phyloP scores from a whole-genome alignment of 2,113 vertebrate genomes.

The Labrus mixtus region DNA sequence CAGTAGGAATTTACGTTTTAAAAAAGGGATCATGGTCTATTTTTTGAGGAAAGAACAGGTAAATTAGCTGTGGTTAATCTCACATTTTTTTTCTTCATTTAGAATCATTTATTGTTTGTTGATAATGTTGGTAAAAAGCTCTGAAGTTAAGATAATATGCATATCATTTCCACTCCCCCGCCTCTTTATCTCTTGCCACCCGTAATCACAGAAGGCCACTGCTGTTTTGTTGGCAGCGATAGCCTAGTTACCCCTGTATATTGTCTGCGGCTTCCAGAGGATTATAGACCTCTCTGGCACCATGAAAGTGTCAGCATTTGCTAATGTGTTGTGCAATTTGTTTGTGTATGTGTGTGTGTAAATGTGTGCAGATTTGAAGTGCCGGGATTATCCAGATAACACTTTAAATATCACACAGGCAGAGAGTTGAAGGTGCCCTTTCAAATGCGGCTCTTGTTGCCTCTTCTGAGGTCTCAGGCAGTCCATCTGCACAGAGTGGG shows the following conservation, averaged over 20 bases:
- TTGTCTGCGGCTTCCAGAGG: slow-evolving; percentile 53
- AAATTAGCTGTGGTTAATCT: neutral
- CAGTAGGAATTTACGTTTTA: neutral
- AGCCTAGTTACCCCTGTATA: slow-evolving; percentile 46
- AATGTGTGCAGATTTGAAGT: slow-evolving; percentile 31
- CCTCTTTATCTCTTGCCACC: slow-evolving; percentile 43
- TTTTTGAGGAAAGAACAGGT: neutral
- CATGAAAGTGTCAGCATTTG: slow-evolving; percentile 45
- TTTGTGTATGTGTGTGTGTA: slow-evolving; percentile 22
- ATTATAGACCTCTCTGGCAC: slow-evolving; percentile 57
- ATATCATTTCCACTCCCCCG: slow-evolving; percentile 14
- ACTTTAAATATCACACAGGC: slow-evolving; percentile 59
- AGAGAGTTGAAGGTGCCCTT: slow-evolving; percentile 57
- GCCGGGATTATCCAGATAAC: slow-evolving; percentile 45
- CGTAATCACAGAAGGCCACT: slow-evolving; percentile 52
- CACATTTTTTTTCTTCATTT: neutral
- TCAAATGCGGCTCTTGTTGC: slow-evolving; percentile 25
- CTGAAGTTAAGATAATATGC: slow-evolving; percentile 45
- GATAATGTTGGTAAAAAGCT: slow-evolving; percentile 16
- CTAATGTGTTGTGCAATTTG: slow-evolving; percentile 31
- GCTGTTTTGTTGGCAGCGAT: slow-evolving; percentile 51
- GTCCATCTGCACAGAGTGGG: slow-evolving; percentile 11
- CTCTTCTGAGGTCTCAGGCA: slow-evolving; percentile 38
- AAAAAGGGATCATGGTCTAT: neutral
- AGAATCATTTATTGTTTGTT: slow-evolving; percentile 11